A percentile compares a stretch with the other conserved stretches of the same genome.
Evolutionary conservation across 30 jellyfish, hydroid and myxozoan species (phyloP).

Genomic region (Pseudorhiza aurosa): DNA sequence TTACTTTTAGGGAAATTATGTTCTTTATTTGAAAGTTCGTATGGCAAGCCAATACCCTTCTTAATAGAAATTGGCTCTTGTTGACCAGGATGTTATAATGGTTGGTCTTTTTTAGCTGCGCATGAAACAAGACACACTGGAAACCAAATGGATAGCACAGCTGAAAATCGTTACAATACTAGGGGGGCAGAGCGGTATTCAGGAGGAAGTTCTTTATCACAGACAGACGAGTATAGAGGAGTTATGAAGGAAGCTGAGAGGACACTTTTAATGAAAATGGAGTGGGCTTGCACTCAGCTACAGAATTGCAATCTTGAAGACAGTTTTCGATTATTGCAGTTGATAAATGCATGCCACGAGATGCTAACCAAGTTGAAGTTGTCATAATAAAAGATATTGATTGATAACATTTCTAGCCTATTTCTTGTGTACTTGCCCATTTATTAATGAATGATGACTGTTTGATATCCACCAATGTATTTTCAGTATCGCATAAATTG

Average conservation of each 20-base stretch:
- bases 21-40: too few relatives aligned
- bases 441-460: too few relatives aligned
- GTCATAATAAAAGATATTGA: background rate
- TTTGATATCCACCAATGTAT: too few relatives aligned
- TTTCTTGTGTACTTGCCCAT: too few relatives aligned
- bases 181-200: background rate
- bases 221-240: constrained; percentile 60
- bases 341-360: constrained; percentile 45
- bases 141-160: background rate
- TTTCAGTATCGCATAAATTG: too few relatives aligned
- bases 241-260: constrained; percentile 39
- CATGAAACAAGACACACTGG: background rate
- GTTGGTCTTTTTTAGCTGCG: background rate
- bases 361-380: constrained; percentile 9
- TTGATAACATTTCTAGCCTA: too few relatives aligned
- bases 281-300: constrained; percentile 45
- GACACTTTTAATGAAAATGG: constrained; percentile 57
- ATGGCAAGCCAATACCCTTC: too few relatives aligned
- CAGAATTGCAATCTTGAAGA: constrained; percentile 32
- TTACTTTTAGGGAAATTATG: too few relatives aligned
- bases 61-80: too few relatives aligned
- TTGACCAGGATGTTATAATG: too few relatives aligned
- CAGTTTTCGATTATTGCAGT: constrained; percentile 24
- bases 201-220: background rate
- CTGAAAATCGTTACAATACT: background rate